Evolutionary conservation across 2,888 invertebrate species (phyloP), one percentile per base, ranked within the genome.

Genomic region (Deilephila elpenor): DNA sequence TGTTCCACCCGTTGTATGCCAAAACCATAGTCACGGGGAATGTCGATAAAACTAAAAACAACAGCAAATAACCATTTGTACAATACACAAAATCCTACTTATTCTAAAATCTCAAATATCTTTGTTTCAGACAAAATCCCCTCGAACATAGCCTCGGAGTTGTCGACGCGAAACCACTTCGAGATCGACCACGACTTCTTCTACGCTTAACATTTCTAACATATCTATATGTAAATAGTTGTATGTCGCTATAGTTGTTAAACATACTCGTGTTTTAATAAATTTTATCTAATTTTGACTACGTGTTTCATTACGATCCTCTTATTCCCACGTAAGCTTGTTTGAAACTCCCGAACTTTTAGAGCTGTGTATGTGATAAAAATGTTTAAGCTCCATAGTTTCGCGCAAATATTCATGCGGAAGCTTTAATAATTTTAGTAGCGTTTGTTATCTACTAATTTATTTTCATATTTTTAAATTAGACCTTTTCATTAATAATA

Each of bases 71-170:
- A 37, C 8, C 7, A 37, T 37, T 1, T 8, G 25, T 25, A 25
- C 25, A 8, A 37, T 37, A 8, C 11, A 11, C 11, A 32, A 44
- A 44, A 3, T 0, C 11, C 44, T 44, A 14, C 44, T 14, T 11
- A 44, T 14, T 44, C 14, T 59, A 25, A 8, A 25, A 11, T 37
- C 37, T 44, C 44, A 44, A 37, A 1, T 70, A 20, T 59, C 7
- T 59, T 73, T 44, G 14, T 73, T 61, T 56, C 93, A 98, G 98
- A 98, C 87, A 97, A 97, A 85, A 96, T 98, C 59, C 97, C 98
- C 11, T 96, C 96, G 77, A 95, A 96, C 77, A 96, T 98, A 80
- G 98, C 97, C 85, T 95, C 96, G 11, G 98, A 98, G 84, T 91
- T 98, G 72, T 96, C 98, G 4, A 93, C 95, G 19, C 95, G 96